Percentiles rank a stretch among this genome's conserved stretches.
phyloP scores from a whole-genome alignment of 2,888 invertebrate species.

The Corbicula japonica region DNA sequence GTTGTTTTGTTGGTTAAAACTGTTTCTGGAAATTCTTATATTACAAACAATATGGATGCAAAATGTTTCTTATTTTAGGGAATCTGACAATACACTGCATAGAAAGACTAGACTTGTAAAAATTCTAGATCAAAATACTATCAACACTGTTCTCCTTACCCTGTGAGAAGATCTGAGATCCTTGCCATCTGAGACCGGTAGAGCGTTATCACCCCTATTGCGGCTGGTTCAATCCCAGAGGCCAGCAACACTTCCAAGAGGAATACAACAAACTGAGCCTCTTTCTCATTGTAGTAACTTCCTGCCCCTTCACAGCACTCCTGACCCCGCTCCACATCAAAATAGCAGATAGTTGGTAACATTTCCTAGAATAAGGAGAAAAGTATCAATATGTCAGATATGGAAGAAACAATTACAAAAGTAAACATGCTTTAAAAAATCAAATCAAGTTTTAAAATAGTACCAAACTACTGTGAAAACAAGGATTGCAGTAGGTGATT shows the following conservation, averaged over 20 bases:
- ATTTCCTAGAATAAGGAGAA: conserved; percentile 60
- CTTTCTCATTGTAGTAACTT: conserved; percentile 79
- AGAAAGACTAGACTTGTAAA: no score
- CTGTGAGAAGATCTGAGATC: conserved; percentile 63
- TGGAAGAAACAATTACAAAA: background rate
- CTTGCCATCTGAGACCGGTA: conserved; percentile 80
- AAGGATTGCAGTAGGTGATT: no score
- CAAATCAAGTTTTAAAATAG: background rate
- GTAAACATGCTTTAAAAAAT: background rate
- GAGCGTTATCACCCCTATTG: conserved; percentile 81
- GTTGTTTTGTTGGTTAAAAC: no score
- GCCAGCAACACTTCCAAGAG: conserved; percentile 71
- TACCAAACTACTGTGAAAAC: no score
- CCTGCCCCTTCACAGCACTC: conserved; percentile 72
- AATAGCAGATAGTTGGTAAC: conserved; percentile 79
- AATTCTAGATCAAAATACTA: no score
- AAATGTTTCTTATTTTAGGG: no score
- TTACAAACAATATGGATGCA: no score
- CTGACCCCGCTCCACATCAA: conserved; percentile 74
- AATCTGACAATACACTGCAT: no score
- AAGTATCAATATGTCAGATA: no score
- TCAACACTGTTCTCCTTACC: conserved; percentile 41
- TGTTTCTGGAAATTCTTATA: no score
- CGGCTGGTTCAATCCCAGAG: conserved; percentile 70
- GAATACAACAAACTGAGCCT: conserved; percentile 78